Percentiles rank a stretch among this genome's conserved stretches.
Conservation (phyloP, 2,888 invertebrate genomes). For the Campaea margaritaria region DNA sequence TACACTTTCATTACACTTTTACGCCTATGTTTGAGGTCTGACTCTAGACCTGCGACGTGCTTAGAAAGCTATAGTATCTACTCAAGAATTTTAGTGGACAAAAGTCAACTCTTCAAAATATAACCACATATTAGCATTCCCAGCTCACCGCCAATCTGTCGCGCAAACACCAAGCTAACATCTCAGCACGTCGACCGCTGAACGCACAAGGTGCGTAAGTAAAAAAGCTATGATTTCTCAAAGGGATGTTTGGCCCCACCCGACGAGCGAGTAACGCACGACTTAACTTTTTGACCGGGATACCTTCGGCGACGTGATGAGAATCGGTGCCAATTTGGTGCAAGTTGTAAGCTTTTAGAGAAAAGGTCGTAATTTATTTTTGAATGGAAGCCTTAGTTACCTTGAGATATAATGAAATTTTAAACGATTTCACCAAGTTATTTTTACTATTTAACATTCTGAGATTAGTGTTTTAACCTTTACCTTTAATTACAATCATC, state of each 20-base stretch:
- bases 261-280: slow-evolving; percentile 64
- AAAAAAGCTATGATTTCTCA: slow-evolving; percentile 80
- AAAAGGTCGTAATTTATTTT: not conserved
- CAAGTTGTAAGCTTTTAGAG: slow-evolving; percentile 34
- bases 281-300: slow-evolving; percentile 82
- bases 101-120: not conserved
- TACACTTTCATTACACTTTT: too few species aligned
- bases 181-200: slow-evolving; percentile 49
- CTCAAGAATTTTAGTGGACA: too few species aligned
- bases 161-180: slow-evolving; percentile 45
- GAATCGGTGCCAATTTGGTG: slow-evolving; percentile 59
- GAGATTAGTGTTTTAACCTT: too few species aligned
- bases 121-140: not conserved
- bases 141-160: slow-evolving; percentile 13
- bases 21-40: too few species aligned
- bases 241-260: slow-evolving; percentile 69
- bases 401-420: too few species aligned
- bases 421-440: too few species aligned
- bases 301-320: slow-evolving; percentile 77
- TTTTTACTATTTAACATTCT: too few species aligned
- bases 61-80: too few species aligned
- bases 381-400: not conserved
- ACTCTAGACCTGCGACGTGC: too few species aligned
- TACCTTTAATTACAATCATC: too few species aligned
- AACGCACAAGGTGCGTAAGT: slow-evolving; percentile 54